Evolutionary conservation across 2,888 invertebrate genomes (phyloP), one percentile per base, ranked within the genome.

Genomic region (Dynastes tityus): DNA sequence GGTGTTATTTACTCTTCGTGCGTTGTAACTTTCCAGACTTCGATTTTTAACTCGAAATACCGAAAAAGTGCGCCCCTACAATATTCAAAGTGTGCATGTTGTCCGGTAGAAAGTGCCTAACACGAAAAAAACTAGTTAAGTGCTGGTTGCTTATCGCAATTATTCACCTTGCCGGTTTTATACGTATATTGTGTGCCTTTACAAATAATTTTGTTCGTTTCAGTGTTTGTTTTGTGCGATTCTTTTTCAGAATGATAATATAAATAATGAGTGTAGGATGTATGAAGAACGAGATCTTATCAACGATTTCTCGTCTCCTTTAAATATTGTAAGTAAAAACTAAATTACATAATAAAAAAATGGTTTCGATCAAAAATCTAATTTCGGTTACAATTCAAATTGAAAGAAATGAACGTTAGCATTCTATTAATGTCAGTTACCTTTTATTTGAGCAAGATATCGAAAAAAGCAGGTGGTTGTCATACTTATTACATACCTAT

Each of bases 351-450:
- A 45, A 45, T 45, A 8, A 45, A 45, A 45, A 45, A 45, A 11
- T 45, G 11, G 45, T 45, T 45, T 45, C 9, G 45, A 45, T 13
- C 4, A 40, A 51, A 49, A 51, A 22, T 29, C 51, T 5, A 29
- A 27, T 68, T 68, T 51, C 51, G 27, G 27, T 68, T 51, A 68
- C 49, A 68, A 51, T 68, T 68, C 49, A 68, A 68, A 68, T 68
- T 68, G 4, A 29, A 51, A 51, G 11, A 40, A 16, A 68, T 51
- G 3, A 49, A 51, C 51, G 49, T 68, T 51, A 22, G 11, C n/a
- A 16, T 61, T 63, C 11, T 55, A 16, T 32, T 37, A 65, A 65
- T 37, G 27, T 22, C 29, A 8, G 65, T 65, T 37, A 40, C 37
- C 16, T 8, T 40, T 49, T 29, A 29, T 68, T 68, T 51, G 51